A percentile compares a stretch with the other conserved stretches of the same genome.
Evolutionary conservation across 2,113 vertebrate genomes (phyloP).

Genomic region (Zosterops borbonicus): DNA sequence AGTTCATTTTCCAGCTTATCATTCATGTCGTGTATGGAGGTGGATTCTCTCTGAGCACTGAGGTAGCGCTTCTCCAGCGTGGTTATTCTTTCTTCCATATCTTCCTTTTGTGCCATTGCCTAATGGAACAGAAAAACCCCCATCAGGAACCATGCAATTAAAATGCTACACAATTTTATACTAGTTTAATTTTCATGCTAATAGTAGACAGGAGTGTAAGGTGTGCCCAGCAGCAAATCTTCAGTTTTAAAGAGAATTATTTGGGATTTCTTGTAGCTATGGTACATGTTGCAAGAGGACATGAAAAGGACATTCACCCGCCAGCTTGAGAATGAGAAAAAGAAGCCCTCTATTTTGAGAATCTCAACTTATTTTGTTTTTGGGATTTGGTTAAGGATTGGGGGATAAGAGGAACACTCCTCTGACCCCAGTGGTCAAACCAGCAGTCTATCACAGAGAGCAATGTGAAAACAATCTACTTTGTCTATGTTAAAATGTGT

Average conservation of each 20-base stretch:
- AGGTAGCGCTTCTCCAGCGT: conserved; percentile 98
- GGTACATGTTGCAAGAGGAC: too few species aligned
- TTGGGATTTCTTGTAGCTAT: not conserved
- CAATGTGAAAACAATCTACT: too few species aligned
- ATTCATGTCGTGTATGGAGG: conserved; percentile 98
- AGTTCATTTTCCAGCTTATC: conserved; percentile 98
- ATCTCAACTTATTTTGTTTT: too few species aligned
- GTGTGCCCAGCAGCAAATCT: not conserved
- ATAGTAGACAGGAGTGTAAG: not conserved
- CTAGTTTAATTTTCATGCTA: not conserved
- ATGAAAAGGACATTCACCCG: too few species aligned
- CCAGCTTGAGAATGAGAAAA: too few species aligned
- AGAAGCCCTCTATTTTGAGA: too few species aligned
- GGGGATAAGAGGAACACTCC: too few species aligned
- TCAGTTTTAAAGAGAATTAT: not conserved
- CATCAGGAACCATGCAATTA: not conserved
- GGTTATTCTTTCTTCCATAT: conserved; percentile 98
- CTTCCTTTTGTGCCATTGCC: conserved; percentile 99
- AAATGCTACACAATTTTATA: not conserved
- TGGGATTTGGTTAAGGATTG: too few species aligned
- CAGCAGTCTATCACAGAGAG: too few species aligned
- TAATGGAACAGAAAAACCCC: conserved; percentile 1
- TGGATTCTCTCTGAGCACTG: conserved; percentile 97
- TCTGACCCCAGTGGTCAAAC: too few species aligned
- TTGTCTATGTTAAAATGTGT: too few species aligned